Base-by-base conservation (phyloP, 1,140 invertebrate species). In the Bacillus rossius region DNA sequence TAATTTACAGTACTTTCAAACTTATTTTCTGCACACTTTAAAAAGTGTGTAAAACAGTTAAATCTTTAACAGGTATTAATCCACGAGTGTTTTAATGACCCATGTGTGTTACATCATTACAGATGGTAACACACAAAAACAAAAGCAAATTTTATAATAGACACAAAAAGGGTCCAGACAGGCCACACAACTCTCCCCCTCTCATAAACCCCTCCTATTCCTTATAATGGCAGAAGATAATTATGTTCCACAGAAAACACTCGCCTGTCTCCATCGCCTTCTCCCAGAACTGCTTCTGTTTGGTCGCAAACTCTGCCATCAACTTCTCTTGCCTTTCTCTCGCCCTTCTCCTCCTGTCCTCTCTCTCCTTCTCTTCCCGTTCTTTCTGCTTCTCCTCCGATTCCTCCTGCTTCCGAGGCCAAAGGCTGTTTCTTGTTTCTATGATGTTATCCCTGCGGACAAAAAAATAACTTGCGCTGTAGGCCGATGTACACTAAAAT, bases 281-380 rank as follows among this genome's bases (percentile, higher is more conserved):
- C 67, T 92, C 85, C 86, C 96, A 88, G 72, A 97, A 97, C 67
- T 91, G 87, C 67, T 91, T 90, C 73, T 96, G 94, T 60, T 89
- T 87, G 16, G 86, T 86, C 1, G 91, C 91, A 80, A 97, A 96
- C 66, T 97, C 91, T 34, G 86, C 87, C 88, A 98, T 95, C 48
- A 98, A 72, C 70, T 92, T 91, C 66, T 91, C 84, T 70, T 97
- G 94, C 14, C 93, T 81, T 68, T 96, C 93, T 59, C 87, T 87
- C 0, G 93, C 94, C 61, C 87, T 83, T 55, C 86, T 81, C 40
- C 91, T 81, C 49, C 92, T 85, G 67, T 91, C 89, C 63, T 91
- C 89, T 57, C 86, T 82, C 59, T 71, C 70, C 25, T 80, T 80
- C 43, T 84, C 81, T 68, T 92, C 89, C 26, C 81, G 77, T 16